Evolutionary conservation across 2,888 invertebrate species (phyloP).

Genomic region (Scrobipalpa costella): DNA sequence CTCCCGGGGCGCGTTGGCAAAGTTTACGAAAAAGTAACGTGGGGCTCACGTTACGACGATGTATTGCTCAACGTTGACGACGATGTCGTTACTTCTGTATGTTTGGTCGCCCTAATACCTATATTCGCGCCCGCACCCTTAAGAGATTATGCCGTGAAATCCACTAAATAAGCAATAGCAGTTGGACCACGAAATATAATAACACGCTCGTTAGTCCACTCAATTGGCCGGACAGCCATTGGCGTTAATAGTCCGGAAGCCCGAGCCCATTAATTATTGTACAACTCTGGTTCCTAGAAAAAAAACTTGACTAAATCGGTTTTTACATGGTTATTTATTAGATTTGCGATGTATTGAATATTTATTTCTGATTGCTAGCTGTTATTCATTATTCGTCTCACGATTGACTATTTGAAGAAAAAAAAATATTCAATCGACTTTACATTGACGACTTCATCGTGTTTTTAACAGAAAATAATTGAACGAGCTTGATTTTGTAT

Average conservation of each 20-base stretch:
- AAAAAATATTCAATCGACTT: no score
- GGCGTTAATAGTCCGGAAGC: constrained; percentile 6
- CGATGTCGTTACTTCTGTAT: no score
- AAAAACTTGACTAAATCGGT: not conserved
- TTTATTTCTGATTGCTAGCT: not conserved
- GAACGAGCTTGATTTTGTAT: no score
- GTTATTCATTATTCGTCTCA: no score
- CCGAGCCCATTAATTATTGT: not conserved
- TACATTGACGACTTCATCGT: no score
- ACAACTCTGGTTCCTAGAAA: not conserved
- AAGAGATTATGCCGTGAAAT: constrained; percentile 4
- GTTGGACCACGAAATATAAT: constrained; percentile 6
- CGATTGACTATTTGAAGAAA: no score
- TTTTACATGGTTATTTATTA: not conserved
- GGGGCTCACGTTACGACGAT: no score
- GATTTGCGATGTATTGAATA: not conserved
- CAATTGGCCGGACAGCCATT: not conserved
- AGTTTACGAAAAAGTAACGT: no score
- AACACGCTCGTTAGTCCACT: constrained; percentile 3
- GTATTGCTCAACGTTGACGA: no score
- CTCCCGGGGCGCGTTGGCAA: no score
- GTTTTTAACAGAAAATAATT: no score
- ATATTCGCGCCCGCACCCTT: not conserved
- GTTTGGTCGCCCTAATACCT: not conserved
- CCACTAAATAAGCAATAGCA: not conserved